A percentile compares a stretch with the other conserved stretches of the same genome.
Evolutionary conservation across 2,797 vertebrate species (phyloP).

Genomic region (Numenius phaeopus): DNA sequence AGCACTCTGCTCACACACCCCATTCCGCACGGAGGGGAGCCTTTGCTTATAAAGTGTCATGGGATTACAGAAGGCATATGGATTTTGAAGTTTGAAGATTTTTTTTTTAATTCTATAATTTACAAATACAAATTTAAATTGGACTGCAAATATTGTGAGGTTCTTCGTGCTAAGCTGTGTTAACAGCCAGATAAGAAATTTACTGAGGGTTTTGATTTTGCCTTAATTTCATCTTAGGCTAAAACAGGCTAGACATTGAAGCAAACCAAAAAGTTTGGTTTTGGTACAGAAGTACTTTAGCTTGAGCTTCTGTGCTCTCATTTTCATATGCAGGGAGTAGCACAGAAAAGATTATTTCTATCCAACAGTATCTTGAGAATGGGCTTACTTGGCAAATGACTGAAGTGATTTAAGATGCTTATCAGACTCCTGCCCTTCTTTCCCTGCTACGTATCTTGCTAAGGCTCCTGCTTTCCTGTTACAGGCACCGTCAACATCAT

Average conservation of each 20-base stretch:
- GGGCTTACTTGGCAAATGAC: neutral
- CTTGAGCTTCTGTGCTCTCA: neutral
- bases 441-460: neutral
- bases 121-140: neutral
- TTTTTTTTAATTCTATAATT: neutral
- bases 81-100: neutral
- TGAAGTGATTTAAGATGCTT: neutral
- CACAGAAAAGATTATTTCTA: neutral
- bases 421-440: neutral
- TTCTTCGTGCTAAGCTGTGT: neutral
- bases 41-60: neutral
- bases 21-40: neutral
- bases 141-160: neutral
- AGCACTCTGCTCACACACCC: neutral
- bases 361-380: neutral
- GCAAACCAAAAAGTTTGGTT: neutral
- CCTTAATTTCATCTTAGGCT: neutral
- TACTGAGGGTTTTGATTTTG: neutral
- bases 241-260: neutral
- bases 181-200: neutral
- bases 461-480: neutral
- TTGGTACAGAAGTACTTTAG: neutral
- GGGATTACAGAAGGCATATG: neutral
- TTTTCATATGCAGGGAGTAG: neutral
- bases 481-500: neutral